phyloP scores from a whole-genome alignment of 2,113 vertebrate species.

The Asarcornis scutulata region DNA sequence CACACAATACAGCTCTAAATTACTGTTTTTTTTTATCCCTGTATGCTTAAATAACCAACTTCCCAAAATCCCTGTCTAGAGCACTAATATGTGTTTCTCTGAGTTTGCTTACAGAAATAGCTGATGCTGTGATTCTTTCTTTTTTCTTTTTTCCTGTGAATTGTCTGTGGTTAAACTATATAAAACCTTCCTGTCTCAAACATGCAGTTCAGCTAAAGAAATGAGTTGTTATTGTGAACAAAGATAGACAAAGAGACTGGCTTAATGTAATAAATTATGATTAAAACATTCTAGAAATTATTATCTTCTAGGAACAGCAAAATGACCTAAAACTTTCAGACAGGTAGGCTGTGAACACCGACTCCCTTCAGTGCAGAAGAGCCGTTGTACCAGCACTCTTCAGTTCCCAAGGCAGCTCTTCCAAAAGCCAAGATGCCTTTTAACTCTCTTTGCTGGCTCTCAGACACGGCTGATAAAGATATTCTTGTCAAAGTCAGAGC shows the following conservation, averaged over 20 bases:
- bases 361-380: neutral
- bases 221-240: neutral
- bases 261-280: neutral
- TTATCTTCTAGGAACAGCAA: neutral
- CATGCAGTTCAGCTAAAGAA: neutral
- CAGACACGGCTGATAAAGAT: neutral
- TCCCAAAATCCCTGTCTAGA: slow-evolving; percentile 19
- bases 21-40: neutral
- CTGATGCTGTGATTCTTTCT: slow-evolving; percentile 9
- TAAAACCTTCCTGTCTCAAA: slow-evolving; percentile 36
- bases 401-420: neutral
- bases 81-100: neutral
- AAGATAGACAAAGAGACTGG: neutral
- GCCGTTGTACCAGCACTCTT: neutral
- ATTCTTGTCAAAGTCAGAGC: slow-evolving; percentile 26
- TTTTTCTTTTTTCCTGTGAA: neutral
- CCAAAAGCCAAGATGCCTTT: neutral
- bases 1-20: slow-evolving; percentile 41
- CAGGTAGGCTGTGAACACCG: neutral
- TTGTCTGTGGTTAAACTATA: neutral
- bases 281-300: neutral
- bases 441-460: neutral
- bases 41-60: slow-evolving; percentile 36
- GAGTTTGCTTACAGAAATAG: slow-evolving; percentile 35
- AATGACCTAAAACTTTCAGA: neutral